A percentile compares a stretch with the other conserved stretches of the same genome.
phyloP scores from a whole-genome alignment of 2,113 vertebrate genomes.

The Setophaga petechia region DNA sequence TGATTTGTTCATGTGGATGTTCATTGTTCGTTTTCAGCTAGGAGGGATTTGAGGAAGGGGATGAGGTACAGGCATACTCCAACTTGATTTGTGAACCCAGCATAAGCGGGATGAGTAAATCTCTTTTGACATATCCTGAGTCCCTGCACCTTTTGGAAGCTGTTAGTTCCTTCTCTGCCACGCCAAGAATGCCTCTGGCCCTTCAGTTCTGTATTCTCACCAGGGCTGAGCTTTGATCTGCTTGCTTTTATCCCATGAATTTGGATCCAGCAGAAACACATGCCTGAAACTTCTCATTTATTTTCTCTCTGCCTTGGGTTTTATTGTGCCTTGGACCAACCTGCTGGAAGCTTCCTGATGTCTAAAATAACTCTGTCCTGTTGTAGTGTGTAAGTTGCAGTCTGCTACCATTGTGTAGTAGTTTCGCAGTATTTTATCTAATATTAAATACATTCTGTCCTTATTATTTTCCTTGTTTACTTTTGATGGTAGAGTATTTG shows the following conservation, averaged over 20 bases:
- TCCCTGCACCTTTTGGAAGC: not conserved
- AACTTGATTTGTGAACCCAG: not conserved
- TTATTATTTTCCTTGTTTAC: constrained; percentile 7
- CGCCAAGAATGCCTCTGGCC: not conserved
- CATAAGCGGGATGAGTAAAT: not conserved
- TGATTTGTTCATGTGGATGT: not conserved
- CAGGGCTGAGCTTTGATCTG: not conserved
- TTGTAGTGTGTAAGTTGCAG: not conserved
- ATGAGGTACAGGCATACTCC: not conserved
- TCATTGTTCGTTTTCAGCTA: not conserved
- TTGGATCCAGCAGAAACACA: not conserved
- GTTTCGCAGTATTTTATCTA: not conserved
- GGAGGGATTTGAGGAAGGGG: not conserved
- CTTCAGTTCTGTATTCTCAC: not conserved
- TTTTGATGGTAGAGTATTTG: not conserved
- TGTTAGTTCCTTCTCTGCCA: not conserved
- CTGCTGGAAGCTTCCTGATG: not conserved
- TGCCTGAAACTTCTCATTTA: not conserved
- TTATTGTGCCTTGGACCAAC: not conserved
- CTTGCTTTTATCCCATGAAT: not conserved
- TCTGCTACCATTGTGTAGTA: not conserved
- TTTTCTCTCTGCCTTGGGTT: not conserved
- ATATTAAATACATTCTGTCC: not conserved
- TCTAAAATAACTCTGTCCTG: not conserved
- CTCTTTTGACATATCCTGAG: not conserved